Base-by-base conservation (phyloP, 2,888 invertebrate species). In the Ormyrus nitidulus region DNA sequence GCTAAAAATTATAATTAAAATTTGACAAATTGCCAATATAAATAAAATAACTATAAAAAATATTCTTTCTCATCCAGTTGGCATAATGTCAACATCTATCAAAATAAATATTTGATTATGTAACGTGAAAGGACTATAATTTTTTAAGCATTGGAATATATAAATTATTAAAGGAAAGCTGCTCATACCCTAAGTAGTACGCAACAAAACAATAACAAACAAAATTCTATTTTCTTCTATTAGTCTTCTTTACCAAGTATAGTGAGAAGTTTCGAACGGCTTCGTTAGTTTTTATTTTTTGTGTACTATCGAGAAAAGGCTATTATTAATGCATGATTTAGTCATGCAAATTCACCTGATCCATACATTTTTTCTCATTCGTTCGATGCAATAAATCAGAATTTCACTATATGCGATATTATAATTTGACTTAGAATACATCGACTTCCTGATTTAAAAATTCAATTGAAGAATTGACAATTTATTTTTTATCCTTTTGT, bases 341-440 rank as follows among this genome's bases (percentile, higher is more conserved):
- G 44, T 10, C 69, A 74, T 68, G 70, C 69, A 74, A 69, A 74
- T 79, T 79, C 72, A 79, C 44, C 44, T 19, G 11, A 79, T 56
- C 44, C 69, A 75, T 61, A 75, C 68, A 19, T 69, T 68, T 68
- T 34, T 54, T 66, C 13, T 51, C 64, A 80, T 76, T 80, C 65
- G 48, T 54, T 72, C 74, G 44, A 70, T 71, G 71, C 51, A 34
- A 72, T 80, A 49, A 61, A 66, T 56, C 65, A 70, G 48, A 76
- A 54, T 70, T 74, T 71, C n/a, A 61, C 53, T 49, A 56, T 58
- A 73, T 49, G 53, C 9, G 59, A 61, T 10, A 56, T 66, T 71
- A 34, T 72, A 61, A 75, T 76, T 80, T 80, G 80, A 80, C 80
- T 80, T 80, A 80, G 80, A 73, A 77, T 65, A 68, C 44, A 66